Conservation (phyloP, 2,113 vertebrate species). For the Bubo blakistoni region DNA sequence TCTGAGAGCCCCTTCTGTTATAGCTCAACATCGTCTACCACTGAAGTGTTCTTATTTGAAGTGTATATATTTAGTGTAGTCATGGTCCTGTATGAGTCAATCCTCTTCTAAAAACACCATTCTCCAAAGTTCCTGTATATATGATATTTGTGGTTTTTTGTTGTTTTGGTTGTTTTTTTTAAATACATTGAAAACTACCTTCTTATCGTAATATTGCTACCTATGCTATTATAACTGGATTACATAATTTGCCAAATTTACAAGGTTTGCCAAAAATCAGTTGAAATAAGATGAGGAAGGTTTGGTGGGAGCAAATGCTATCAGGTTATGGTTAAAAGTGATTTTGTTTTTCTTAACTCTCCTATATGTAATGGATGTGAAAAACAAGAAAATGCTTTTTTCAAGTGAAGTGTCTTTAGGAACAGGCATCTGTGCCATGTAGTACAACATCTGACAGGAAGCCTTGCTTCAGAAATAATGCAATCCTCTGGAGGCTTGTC, state of each 20-base stretch:
- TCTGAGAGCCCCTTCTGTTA: not conserved
- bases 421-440: not conserved
- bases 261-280: not conserved
- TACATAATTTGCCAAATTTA: not conserved
- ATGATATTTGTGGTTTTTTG: not conserved
- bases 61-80: not conserved
- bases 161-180: not conserved
- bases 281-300: not conserved
- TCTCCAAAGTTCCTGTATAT: not conserved
- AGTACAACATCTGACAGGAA: not conserved
- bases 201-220: not conserved
- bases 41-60: not conserved
- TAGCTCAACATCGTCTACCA: not conserved
- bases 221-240: not conserved
- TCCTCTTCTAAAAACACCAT: not conserved
- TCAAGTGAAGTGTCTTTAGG: not conserved
- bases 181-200: too few relatives aligned
- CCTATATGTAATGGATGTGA: not conserved
- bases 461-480: slow-evolving; percentile 1
- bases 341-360: not conserved
- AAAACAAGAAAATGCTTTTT: slow-evolving; percentile 17
- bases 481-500: slow-evolving; percentile 11
- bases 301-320: not conserved
- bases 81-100: not conserved
- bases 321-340: not conserved